Conservation (phyloP, 2,797 vertebrate species). For the Sphenodon punctatus region DNA sequence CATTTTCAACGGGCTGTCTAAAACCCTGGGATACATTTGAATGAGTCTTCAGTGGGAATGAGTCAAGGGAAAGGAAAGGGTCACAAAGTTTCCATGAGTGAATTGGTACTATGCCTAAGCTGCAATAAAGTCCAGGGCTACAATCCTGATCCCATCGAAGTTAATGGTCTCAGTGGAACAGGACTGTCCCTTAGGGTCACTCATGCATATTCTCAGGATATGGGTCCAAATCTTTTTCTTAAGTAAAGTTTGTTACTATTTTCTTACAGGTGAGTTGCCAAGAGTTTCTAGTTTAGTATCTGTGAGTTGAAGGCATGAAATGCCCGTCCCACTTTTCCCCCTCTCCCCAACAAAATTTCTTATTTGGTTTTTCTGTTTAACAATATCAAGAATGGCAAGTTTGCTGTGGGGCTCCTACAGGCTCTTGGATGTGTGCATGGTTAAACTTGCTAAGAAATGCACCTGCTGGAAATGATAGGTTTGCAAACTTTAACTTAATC, state of each 20-base stretch:
- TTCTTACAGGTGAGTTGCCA: neutral
- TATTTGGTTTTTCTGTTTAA: neutral
- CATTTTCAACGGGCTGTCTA: too few species aligned
- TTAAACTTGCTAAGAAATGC: neutral
- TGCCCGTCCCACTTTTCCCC: too few species aligned
- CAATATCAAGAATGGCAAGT: neutral
- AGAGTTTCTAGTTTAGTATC: too few species aligned
- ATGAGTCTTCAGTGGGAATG: too few species aligned
- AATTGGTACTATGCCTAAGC: neutral
- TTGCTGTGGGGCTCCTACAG: neutral
- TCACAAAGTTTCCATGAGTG: fast-evolving
- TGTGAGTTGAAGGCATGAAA: too few species aligned
- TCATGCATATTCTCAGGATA: too few species aligned
- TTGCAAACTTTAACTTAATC: slow-evolving; percentile 20
- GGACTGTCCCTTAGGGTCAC: too few species aligned
- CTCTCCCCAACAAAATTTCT: too few species aligned
- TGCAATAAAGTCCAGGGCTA: fast-evolving
- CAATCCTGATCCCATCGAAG: too few species aligned
- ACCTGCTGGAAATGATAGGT: neutral
- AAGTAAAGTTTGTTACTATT: neutral
- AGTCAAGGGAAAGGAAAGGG: neutral
- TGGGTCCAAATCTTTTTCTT: neutral
- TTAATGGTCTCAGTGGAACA: too few species aligned
- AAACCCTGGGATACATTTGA: too few species aligned
- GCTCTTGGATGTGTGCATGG: neutral